Evolutionary conservation across 2,888 invertebrate species (phyloP).

Genomic region (Sclerodermus sp.): DNA sequence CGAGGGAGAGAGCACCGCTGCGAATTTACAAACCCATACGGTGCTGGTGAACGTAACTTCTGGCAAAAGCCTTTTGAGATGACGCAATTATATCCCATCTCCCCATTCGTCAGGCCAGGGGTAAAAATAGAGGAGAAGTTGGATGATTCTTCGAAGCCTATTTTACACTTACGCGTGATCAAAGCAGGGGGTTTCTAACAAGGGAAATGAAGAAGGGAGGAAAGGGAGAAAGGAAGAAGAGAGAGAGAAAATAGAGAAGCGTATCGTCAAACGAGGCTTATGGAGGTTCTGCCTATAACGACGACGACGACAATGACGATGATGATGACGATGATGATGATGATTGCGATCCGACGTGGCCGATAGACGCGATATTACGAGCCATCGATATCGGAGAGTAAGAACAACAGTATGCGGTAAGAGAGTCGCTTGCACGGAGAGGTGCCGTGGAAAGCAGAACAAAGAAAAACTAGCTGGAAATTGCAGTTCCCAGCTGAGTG

Average conservation of each 20-base stretch:
- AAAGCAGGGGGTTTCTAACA: neutral
- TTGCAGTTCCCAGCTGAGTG: no score
- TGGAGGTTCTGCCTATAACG: neutral
- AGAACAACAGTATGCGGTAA: no score
- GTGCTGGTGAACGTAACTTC: neutral
- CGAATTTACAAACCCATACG: no score
- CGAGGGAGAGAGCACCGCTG: no score
- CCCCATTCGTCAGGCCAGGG: neutral
- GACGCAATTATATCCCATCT: neutral
- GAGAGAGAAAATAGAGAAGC: neutral
- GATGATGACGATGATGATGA: no score
- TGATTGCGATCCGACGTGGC: neutral
- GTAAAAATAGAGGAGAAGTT: neutral
- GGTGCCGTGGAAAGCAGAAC: neutral
- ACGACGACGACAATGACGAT: neutral
- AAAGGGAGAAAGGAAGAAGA: slow-evolving; percentile 4
- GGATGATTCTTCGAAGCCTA: neutral
- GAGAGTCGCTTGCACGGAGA: no score
- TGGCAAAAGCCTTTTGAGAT: neutral
- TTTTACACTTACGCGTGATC: neutral
- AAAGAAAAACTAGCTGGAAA: neutral
- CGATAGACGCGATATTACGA: no score
- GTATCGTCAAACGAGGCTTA: neutral
- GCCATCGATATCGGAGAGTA: no score
- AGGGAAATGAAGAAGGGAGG: slow-evolving; percentile 3